Conservation (phyloP, 2,113 vertebrate genomes). For the Xyrauchen texanus region DNA sequence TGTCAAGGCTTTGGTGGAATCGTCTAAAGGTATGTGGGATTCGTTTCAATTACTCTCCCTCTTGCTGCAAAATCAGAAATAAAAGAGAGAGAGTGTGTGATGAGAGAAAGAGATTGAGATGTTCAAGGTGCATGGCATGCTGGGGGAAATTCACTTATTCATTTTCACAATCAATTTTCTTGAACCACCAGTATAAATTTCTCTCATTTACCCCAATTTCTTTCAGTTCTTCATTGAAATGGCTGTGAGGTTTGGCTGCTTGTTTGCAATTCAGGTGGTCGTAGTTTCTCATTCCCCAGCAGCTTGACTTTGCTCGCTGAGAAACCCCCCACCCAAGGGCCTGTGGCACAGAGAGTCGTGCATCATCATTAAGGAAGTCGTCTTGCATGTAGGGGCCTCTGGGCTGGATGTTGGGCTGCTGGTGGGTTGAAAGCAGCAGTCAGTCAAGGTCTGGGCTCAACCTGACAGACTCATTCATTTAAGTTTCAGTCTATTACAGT, state of each 20-base stretch:
- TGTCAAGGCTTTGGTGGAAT: slow-evolving; percentile 35
- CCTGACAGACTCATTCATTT: slow-evolving; percentile 61
- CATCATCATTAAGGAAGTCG: slow-evolving; percentile 60
- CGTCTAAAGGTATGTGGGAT: slow-evolving; percentile 38
- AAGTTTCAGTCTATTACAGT: slow-evolving; percentile 53
- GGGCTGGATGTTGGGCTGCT: slow-evolving; percentile 37
- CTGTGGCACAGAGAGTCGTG: slow-evolving; percentile 46
- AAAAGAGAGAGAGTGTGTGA: slow-evolving; percentile 21
- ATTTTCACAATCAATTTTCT: slow-evolving; percentile 58
- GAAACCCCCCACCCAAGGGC: background rate
- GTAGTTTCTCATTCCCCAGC: slow-evolving; percentile 7
- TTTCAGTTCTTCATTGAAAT: background rate
- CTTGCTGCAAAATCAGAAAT: slow-evolving; percentile 29
- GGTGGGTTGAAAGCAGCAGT: slow-evolving; percentile 48
- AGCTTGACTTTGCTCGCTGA: background rate
- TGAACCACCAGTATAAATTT: slow-evolving; percentile 46
- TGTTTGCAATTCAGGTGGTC: slow-evolving; percentile 32
- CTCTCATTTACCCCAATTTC: slow-evolving; percentile 15
- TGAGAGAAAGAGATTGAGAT: slow-evolving; percentile 51
- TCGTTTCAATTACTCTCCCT: slow-evolving; percentile 52
- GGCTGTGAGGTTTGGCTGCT: slow-evolving; percentile 1
- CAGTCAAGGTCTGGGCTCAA: slow-evolving; percentile 47
- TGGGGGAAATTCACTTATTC: slow-evolving; percentile 55
- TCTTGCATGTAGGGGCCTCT: slow-evolving; percentile 52
- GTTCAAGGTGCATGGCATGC: slow-evolving; percentile 13